A percentile compares a stretch with the other conserved stretches of the same genome.
phyloP scores from a whole-genome alignment of 1,140 invertebrate genomes.

The Eubasilissa regina region DNA sequence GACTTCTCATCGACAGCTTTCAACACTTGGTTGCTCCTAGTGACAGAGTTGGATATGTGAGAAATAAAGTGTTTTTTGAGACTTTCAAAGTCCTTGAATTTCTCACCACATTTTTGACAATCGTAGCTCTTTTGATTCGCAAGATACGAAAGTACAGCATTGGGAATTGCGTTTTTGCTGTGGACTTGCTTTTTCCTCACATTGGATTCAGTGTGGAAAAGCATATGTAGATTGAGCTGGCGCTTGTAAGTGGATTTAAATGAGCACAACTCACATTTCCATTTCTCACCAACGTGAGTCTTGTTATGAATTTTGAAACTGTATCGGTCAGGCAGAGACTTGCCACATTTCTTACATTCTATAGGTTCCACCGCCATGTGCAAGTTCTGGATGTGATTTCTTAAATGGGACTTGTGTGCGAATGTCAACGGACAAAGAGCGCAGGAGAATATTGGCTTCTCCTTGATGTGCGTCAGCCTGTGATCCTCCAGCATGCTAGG shows the following conservation, averaged over 20 bases:
- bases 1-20: not conserved
- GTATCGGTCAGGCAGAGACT: conserved; percentile 91
- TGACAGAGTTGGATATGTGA: not conserved
- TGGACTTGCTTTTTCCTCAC: not conserved
- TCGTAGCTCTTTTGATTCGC: conserved; percentile 13
- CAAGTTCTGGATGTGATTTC: conserved; percentile 96
- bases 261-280: conserved; percentile 13
- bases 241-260: conserved; percentile 16
- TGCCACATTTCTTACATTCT: conserved; percentile 93
- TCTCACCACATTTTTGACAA: conserved; percentile 12
- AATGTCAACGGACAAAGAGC: conserved; percentile 96
- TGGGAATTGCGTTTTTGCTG: not conserved
- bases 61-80: conserved; percentile 27
- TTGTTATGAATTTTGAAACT: conserved; percentile 80
- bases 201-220: conserved; percentile 6
- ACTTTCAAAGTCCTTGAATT: conserved; percentile 1
- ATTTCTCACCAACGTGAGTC: conserved; percentile 1
- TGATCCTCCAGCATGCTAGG: conserved; percentile 96
- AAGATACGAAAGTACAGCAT: conserved; percentile 8
- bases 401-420: conserved; percentile 95
- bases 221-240: conserved; percentile 10
- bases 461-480: conserved; percentile 92
- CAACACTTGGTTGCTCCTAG: not conserved
- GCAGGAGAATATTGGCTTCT: conserved; percentile 96
- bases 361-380: conserved; percentile 95